Percentiles rank a stretch among this genome's conserved stretches.
phyloP scores from a whole-genome alignment of 2,113 vertebrate species.

The Dascyllus trimaculatus region DNA sequence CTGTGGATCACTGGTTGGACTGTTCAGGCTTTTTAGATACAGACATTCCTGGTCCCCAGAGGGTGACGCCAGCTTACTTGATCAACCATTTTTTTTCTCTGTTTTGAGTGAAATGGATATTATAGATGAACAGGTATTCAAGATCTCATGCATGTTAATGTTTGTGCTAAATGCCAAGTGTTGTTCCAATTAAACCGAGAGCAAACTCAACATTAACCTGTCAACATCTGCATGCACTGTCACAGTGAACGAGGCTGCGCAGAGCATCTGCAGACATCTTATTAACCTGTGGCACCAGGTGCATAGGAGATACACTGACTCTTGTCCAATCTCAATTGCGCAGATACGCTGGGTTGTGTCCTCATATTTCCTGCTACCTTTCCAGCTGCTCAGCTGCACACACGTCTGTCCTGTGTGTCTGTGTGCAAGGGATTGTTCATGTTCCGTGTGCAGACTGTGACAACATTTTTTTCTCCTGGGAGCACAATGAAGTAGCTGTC shows the following conservation, averaged over 20 bases:
- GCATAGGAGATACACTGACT: neutral
- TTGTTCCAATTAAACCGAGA: neutral
- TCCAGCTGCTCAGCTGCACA: slow-evolving; percentile 24
- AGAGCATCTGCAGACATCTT: neutral
- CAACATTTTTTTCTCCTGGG: slow-evolving; percentile 48
- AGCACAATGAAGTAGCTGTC: slow-evolving; percentile 64
- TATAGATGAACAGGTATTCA: neutral
- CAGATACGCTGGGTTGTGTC: slow-evolving; percentile 4
- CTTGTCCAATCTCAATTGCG: neutral
- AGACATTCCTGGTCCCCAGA: too few relatives aligned
- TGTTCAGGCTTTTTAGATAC: neutral
- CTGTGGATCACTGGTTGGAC: neutral
- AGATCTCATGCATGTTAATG: neutral
- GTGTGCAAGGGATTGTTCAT: slow-evolving; percentile 42
- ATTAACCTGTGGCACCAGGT: too few relatives aligned
- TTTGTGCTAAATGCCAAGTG: neutral
- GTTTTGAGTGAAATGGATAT: too few relatives aligned
- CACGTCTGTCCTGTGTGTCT: slow-evolving; percentile 14
- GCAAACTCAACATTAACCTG: neutral
- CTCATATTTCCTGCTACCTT: slow-evolving; percentile 17
- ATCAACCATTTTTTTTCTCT: too few relatives aligned
- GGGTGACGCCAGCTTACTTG: too few relatives aligned
- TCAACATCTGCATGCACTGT: too few relatives aligned
- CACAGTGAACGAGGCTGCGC: neutral
- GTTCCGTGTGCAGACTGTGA: slow-evolving; percentile 55